Evolutionary conservation across 2,888 invertebrate species (phyloP).

Genomic region (Eutolmus rufibarbis): DNA sequence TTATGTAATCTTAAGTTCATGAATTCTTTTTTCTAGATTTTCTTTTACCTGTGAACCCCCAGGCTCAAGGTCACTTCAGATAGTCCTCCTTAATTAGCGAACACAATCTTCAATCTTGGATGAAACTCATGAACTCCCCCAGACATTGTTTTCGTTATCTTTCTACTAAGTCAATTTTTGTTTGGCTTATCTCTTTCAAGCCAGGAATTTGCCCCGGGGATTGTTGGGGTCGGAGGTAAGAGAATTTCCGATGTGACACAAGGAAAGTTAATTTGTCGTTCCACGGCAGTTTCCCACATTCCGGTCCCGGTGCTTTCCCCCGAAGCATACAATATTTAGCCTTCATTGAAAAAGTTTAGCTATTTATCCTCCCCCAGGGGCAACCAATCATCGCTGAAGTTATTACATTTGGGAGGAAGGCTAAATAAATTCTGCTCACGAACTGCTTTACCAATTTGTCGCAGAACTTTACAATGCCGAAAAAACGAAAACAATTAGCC

Average conservation of each 20-base stretch:
- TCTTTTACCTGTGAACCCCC: not conserved
- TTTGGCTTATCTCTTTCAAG: not conserved
- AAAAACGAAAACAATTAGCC: not conserved
- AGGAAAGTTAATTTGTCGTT: not conserved
- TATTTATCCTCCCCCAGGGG: conserved; percentile 1
- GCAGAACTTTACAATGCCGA: not conserved
- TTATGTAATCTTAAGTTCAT: not conserved
- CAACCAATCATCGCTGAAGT: not conserved
- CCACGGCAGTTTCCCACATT: not conserved
- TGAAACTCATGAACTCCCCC: not conserved
- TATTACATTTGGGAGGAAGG: not conserved
- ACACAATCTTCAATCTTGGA: not conserved
- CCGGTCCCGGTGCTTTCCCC: not conserved
- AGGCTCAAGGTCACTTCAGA: not conserved
- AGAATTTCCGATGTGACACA: not conserved
- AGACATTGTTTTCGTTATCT: not conserved
- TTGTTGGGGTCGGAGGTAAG: not conserved
- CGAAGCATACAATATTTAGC: not conserved
- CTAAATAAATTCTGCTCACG: not conserved
- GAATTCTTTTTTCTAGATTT: not conserved
- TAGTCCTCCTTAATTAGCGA: not conserved
- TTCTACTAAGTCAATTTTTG: not conserved
- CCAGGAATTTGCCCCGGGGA: not conserved
- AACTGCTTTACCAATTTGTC: not conserved
- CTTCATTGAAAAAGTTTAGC: conserved; percentile 20